Conservation (phyloP, 2,888 invertebrate species). For the Drosophila koepferae region DNA sequence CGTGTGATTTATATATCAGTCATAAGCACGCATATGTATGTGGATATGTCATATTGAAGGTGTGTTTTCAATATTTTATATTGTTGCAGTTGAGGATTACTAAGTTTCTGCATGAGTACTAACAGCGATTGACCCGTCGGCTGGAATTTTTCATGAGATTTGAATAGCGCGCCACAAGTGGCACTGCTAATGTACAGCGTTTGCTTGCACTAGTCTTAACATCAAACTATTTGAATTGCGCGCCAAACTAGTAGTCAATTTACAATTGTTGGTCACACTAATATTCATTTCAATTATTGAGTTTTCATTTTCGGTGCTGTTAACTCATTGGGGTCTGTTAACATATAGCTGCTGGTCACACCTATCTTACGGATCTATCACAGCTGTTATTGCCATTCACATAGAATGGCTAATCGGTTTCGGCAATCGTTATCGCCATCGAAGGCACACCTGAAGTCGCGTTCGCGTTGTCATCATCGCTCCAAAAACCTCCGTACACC, state of each 20-base stretch:
- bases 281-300: not conserved
- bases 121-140: not conserved
- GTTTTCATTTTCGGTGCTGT: not conserved
- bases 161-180: constrained; percentile 11
- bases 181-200: not conserved
- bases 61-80: constrained; percentile 30
- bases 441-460: constrained; percentile 60
- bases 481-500: constrained; percentile 47
- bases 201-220: not conserved
- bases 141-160: not conserved
- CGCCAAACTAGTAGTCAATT: not conserved
- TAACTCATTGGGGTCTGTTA: constrained; percentile 32
- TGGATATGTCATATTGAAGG: constrained; percentile 31
- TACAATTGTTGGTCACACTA: not conserved
- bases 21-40: constrained; percentile 20
- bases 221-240: not conserved
- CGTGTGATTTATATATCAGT: constrained; percentile 49
- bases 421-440: constrained; percentile 11
- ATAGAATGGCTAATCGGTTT: not conserved
- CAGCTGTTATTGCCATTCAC: constrained; percentile 51
- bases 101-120: not conserved
- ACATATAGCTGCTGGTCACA: constrained; percentile 14
- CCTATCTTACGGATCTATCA: not conserved
- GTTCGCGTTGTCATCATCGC: constrained; percentile 75
- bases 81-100: constrained; percentile 4